phyloP scores from a whole-genome alignment of 2,113 vertebrate genomes.

The Barbus barbus region DNA sequence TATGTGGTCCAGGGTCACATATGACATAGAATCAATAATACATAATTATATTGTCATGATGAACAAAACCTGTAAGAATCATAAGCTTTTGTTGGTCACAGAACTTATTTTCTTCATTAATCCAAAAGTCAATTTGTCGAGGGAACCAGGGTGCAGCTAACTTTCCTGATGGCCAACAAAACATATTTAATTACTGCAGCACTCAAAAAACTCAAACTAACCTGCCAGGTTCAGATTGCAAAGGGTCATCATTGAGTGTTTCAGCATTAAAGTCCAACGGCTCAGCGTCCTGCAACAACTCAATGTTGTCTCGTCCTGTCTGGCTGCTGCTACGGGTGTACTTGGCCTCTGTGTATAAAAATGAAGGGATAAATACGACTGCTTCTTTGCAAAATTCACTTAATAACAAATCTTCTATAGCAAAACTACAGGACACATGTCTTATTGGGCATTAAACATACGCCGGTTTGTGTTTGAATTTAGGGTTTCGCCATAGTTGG shows the following conservation, averaged over 20 bases:
- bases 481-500: constrained; percentile 81
- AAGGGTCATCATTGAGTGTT: constrained; percentile 80
- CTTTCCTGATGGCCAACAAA: background rate
- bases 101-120: background rate
- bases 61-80: too few relatives aligned
- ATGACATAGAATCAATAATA: too few relatives aligned
- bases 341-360: constrained; percentile 74
- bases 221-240: constrained; percentile 83
- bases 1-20: too few relatives aligned
- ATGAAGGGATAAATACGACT: background rate
- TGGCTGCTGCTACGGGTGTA: constrained; percentile 82
- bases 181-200: background rate
- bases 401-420: background rate
- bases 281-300: constrained; percentile 93
- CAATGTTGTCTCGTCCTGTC: constrained; percentile 86
- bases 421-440: background rate
- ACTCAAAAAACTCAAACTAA: constrained; percentile 56
- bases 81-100: too few relatives aligned
- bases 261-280: constrained; percentile 93
- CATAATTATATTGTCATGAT: background rate
- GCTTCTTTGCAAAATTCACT: background rate
- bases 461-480: constrained; percentile 57
- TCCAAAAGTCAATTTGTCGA: background rate
- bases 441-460: constrained; percentile 19
- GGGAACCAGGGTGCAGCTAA: background rate